These are phyloP conservation scores for Sminthurides aquaticus DNA, from an alignment of 2,888 invertebrate genomes.

Conservation along the genomic window DNA sequence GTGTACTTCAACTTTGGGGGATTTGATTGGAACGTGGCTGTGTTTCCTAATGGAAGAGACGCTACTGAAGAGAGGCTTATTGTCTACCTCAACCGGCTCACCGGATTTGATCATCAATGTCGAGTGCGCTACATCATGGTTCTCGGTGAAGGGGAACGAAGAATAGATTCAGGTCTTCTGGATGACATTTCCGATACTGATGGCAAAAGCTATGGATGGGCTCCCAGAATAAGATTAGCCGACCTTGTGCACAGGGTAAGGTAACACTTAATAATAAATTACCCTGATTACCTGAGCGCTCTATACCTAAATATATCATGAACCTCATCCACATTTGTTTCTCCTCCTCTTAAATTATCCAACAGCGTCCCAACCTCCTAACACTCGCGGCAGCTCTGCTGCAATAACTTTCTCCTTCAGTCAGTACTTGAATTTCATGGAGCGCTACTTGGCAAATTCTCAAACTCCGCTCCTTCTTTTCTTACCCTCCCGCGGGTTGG, in stretches of 20 bases:
- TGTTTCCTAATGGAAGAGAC: conserved; percentile 50
- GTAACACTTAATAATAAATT: not conserved
- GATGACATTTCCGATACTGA: conserved; percentile 65
- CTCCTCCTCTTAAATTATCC: not conserved
- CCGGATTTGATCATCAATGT: conserved; percentile 74
- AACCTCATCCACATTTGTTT: not conserved
- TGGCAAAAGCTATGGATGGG: conserved; percentile 64
- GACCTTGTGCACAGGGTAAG: conserved; percentile 44
- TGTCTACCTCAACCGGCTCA: conserved; percentile 61
- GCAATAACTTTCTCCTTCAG: not conserved
- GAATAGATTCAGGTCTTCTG: conserved; percentile 61
- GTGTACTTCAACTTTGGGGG: conserved; percentile 70
- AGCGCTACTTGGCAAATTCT: too few species aligned
- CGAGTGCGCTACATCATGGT: conserved; percentile 55
- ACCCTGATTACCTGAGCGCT: too few species aligned
- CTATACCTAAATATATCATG: too few species aligned
- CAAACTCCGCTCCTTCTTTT: too few species aligned
- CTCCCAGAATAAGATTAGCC: conserved; percentile 57
- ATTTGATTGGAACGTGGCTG: conserved; percentile 71
- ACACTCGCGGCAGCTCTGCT: not conserved
- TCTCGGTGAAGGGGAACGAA: conserved; percentile 61
- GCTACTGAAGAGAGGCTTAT: conserved; percentile 50
- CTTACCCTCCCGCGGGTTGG: too few species aligned
- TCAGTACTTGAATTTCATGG: too few species aligned
- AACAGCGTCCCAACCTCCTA: not conserved